Conservation (phyloP, 2,113 vertebrate species). For the Hydropotes inermis region DNA sequence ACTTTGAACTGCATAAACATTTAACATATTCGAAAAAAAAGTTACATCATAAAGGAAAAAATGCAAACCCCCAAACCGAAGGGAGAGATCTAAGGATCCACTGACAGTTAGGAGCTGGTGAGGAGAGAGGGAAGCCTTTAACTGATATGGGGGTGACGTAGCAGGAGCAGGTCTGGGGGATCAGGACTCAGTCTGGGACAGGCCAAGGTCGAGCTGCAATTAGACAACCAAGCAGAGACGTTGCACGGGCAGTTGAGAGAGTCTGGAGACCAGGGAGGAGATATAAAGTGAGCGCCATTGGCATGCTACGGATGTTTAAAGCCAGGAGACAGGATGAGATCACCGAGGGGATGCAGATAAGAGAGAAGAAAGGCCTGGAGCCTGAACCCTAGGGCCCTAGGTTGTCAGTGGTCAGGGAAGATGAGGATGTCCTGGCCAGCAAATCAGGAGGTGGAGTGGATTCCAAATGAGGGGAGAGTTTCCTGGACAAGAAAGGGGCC, state of each 20-base stretch:
- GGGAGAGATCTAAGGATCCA: background rate
- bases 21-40: background rate
- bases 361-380: background rate
- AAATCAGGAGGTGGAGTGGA: background rate
- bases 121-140: background rate
- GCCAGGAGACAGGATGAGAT: background rate
- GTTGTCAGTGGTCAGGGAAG: background rate
- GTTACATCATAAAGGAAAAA: background rate
- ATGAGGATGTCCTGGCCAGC: background rate
- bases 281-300: rapidly evolving
- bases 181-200: background rate
- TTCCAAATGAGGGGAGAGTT: background rate
- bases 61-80: background rate
- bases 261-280: background rate
- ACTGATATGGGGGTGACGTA: rapidly evolving
- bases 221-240: background rate
- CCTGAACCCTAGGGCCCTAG: background rate
- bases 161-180: background rate
- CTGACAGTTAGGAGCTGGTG: rapidly evolving
- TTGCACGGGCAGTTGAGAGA: background rate
- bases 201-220: background rate
- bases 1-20: background rate
- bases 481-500: background rate
- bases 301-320: background rate
- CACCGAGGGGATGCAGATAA: background rate